Base-by-base conservation (phyloP, 1,140 invertebrate species). In the Zophobas atratus region DNA sequence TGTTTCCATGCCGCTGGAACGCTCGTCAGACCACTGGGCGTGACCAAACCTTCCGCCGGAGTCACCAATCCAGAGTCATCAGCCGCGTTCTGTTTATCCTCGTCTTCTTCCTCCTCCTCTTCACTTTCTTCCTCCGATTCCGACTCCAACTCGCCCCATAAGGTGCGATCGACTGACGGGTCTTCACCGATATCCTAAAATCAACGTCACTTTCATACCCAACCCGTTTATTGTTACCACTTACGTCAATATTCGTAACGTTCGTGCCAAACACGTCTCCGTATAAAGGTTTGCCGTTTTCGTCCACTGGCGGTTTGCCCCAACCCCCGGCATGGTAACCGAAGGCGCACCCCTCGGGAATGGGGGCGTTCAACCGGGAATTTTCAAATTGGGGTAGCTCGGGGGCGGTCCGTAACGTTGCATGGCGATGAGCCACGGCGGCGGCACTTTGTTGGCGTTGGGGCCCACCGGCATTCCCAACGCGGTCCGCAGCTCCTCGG, bases 221-320 rank as follows among this genome's bases (percentile, higher is more conserved):
- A 3, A 67, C 0, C 20, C 48, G 35, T 35, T 46, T 74, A 41
- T 56, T 46, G 67, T 51, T 1, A 53, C 76, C 56, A 84, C 89
- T 89, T 82, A 93, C 92, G 85, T 92, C 90, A 55, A 90, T 88
- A 60, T 92, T 90, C 43, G 85, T 87, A 57, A 87, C 86, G 80
- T 90, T 90, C 39, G 92, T 91, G 41, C 98, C 98, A 87, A 99
- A 99, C 0, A 99, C 99, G 89, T 99, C 99, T 4, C 99, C 99
- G 87, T 99, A 99, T 0, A 99, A 88, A 0, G 99, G 99, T 87
- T 98, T 95, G 20, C 99, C 98, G 80, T 93, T 94, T 88, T 99
- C 98, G 89, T 99, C 99, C 0, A 99, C 99, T 0, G 99, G 99
- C n/a, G 99, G 99, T 88, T 99, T 99, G 70, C 98, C 98, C 98